phyloP scores from a whole-genome alignment of 2,888 invertebrate genomes.

The Synanthedon vespiformis region DNA sequence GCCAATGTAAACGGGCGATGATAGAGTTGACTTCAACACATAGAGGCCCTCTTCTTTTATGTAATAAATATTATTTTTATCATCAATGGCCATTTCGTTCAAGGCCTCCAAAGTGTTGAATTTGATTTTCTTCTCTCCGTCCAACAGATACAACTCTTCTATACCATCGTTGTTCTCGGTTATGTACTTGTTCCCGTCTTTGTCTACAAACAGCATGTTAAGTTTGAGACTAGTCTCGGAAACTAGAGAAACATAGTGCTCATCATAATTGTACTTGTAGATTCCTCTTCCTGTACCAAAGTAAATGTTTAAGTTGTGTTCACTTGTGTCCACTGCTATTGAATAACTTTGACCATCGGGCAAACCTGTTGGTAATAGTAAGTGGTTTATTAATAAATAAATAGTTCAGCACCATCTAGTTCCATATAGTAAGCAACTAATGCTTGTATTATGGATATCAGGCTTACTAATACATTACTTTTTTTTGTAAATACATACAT shows the following conservation, averaged over 20 bases:
- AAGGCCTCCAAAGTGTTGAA: constrained; percentile 35
- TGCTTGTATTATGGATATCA: too few species aligned
- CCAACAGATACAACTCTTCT: constrained; percentile 40
- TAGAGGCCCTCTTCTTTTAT: constrained; percentile 38
- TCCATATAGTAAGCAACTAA: too few species aligned
- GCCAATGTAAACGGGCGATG: constrained; percentile 29
- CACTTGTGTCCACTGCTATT: constrained; percentile 41
- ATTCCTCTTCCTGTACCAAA: constrained; percentile 51
- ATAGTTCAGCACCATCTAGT: too few species aligned
- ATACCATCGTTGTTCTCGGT: constrained; percentile 40
- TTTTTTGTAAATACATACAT: too few species aligned
- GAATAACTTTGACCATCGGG: constrained; percentile 46
- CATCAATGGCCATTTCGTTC: constrained; percentile 44
- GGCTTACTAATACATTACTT: too few species aligned
- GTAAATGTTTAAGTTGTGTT: constrained; percentile 22
- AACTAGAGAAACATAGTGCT: constrained; percentile 26
- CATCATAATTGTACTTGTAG: constrained; percentile 37
- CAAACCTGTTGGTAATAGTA: constrained; percentile 26
- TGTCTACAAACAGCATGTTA: constrained; percentile 46
- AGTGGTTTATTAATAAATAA: not conserved
- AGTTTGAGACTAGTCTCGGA: constrained; percentile 29
- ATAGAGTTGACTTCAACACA: constrained; percentile 30
- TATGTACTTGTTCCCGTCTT: constrained; percentile 41
- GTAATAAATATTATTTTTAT: constrained; percentile 49
- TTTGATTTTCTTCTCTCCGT: constrained; percentile 35